phyloP scores from a whole-genome alignment of 2,113 vertebrate genomes.

The Diadophis punctatus region DNA sequence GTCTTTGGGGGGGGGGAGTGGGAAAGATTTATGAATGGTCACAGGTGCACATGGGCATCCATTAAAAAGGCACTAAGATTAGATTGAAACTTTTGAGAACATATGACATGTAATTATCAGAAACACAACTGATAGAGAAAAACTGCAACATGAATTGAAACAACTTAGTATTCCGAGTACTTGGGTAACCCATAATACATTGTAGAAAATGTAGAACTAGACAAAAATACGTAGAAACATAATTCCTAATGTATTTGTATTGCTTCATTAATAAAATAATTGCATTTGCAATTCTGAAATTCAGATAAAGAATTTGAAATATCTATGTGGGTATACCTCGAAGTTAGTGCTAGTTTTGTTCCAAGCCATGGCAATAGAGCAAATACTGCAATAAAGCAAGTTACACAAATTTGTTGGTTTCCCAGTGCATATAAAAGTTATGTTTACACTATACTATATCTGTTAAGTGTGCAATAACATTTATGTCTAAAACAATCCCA shows the following conservation, averaged over 20 bases:
- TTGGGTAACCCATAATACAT: neutral
- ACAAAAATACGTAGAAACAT: neutral
- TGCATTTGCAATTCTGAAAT: neutral
- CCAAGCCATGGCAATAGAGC: neutral
- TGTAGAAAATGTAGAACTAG: neutral
- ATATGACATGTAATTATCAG: neutral
- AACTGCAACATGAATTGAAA: neutral
- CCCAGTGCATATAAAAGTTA: neutral
- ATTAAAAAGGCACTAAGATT: neutral
- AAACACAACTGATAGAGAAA: neutral
- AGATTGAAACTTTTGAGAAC: neutral
- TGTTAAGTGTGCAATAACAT: neutral
- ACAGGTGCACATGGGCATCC: neutral
- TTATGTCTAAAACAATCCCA: neutral
- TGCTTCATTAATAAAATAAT: neutral
- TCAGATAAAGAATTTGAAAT: neutral
- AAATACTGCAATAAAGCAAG: neutral
- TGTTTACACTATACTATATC: neutral
- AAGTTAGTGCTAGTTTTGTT: neutral
- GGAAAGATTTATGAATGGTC: neutral
- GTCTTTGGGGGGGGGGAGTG: neutral
- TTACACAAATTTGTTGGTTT: neutral
- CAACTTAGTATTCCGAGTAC: neutral
- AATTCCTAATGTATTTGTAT: neutral
- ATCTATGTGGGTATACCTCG: neutral